Base-by-base conservation (phyloP, 1,140 invertebrate genomes). In the Epicauta chinensis region DNA sequence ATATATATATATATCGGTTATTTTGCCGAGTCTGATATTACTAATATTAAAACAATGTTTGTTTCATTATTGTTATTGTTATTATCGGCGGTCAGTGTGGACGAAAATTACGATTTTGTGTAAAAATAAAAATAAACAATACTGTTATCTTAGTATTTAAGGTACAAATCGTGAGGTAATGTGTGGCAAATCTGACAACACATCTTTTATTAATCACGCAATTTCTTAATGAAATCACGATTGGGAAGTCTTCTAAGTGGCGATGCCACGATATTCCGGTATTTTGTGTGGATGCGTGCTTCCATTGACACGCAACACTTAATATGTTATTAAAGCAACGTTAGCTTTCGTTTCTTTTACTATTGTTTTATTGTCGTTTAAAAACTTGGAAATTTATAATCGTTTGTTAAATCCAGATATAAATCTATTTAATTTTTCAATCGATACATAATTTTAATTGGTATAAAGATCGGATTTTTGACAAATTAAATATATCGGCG, bases 321-420 rank as follows among this genome's bases (percentile, higher is more conserved):
- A 57, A 55, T 48, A 57, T 53, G 44, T 49, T 38, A 37, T 49
- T 53, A 46, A 42, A 37, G 44, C 37, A 41, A 31, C 14, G 17
- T 44, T 50, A 53, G 54, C 49, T 62, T 60, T 55, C 54, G 38
- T 50, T n/a, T n/a, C 12, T 12, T 34, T n/a, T 43, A 44, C 37
- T 49, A 51, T 61, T 55, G 56, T 53, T 63, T 60, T 62, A 58
- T 63, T 60, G 58, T 52, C 46, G 61, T 59, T 57, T 23, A 55
- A 62, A 63, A 61, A 61, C 64, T 63, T 68, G 64, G 65, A 63
- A 68, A 66, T 68, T 62, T 61, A 61, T 66, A 68, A 68, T 68
- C 66, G 66, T 68, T 68, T 64, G 64, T 58, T 55, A 65, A 61
- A 53, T 53, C 59, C 61, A 55, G 56, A 53, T 53, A 56, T 58